Evolutionary conservation across 2,797 vertebrate genomes (phyloP).

Genomic region (Meda fulgida): DNA sequence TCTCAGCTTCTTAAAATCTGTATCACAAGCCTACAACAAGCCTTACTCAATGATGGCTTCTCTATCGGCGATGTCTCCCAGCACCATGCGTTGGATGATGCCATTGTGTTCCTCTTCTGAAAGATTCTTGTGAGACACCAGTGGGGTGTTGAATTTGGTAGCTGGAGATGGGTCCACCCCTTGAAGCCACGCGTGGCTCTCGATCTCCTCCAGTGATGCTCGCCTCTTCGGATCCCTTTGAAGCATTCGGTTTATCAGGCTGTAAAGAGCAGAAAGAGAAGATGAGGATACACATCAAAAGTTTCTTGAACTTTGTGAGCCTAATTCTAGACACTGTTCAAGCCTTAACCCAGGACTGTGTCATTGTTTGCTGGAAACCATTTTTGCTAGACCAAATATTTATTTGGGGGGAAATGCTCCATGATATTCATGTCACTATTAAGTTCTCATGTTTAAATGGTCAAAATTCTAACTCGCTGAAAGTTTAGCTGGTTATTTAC

Average conservation of each 20-base stretch:
- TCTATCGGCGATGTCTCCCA: conserved; percentile 94
- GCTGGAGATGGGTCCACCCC: conserved; percentile 97
- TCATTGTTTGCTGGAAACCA: neutral
- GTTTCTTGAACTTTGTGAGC: neutral
- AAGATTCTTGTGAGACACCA: conserved; percentile 96
- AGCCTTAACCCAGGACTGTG: neutral
- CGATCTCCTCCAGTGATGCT: conserved; percentile 94
- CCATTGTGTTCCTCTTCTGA: conserved; percentile 97
- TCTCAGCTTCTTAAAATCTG: neutral
- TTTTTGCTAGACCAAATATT: neutral
- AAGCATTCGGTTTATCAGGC: conserved; percentile 95
- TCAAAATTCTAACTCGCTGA: neutral
- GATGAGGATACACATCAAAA: neutral
- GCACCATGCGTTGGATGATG: conserved; percentile 98
- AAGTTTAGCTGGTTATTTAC: neutral
- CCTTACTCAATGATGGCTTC: conserved; percentile 94
- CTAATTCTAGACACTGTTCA: neutral
- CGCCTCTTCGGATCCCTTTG: conserved; percentile 94
- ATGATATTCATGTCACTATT: neutral
- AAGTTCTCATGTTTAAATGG: conserved; percentile 3
- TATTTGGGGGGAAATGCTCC: neutral
- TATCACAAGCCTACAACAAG: neutral
- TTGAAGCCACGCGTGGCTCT: conserved; percentile 93
- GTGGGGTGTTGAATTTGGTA: conserved; percentile 93
- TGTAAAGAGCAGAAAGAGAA: conserved; percentile 60